phyloP scores from a whole-genome alignment of 1,140 invertebrate genomes.

The Glomeris maerens region DNA sequence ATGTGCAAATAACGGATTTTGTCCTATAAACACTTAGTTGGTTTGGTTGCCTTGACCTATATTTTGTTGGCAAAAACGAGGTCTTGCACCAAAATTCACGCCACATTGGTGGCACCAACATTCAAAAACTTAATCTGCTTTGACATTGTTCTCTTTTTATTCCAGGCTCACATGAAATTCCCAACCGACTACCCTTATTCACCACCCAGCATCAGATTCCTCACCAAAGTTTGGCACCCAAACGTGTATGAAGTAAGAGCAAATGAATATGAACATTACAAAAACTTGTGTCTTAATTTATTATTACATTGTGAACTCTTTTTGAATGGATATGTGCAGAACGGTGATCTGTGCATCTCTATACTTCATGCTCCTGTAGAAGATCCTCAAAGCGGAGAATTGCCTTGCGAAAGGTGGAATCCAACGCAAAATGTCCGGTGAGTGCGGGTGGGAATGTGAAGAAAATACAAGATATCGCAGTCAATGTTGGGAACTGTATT shows the following conservation, averaged over 20 bases:
- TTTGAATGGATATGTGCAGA: slow-evolving; percentile 45
- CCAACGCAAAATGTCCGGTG: slow-evolving; percentile 95
- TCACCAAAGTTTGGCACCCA: slow-evolving; percentile 99
- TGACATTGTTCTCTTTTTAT: slow-evolving; percentile 38
- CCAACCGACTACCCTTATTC: slow-evolving; percentile 96
- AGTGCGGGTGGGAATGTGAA: too few species aligned
- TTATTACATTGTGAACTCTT: neutral
- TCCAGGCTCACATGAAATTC: slow-evolving; percentile 94
- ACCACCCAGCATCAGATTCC: slow-evolving; percentile 90
- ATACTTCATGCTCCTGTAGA: slow-evolving; percentile 98
- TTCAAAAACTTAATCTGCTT: too few species aligned
- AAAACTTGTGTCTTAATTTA: slow-evolving; percentile 6
- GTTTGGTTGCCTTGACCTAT: too few species aligned
- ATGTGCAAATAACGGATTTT: too few species aligned
- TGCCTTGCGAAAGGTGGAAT: slow-evolving; percentile 99
- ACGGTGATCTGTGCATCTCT: slow-evolving; percentile 97
- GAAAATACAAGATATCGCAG: too few species aligned
- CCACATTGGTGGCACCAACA: too few species aligned
- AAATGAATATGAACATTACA: slow-evolving; percentile 8
- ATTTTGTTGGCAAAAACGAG: too few species aligned
- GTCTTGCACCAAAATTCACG: too few species aligned
- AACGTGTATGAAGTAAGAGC: slow-evolving; percentile 95
- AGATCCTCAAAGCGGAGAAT: slow-evolving; percentile 95
- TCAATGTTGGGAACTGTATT: too few species aligned
- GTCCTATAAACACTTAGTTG: too few species aligned